Evolutionary conservation across 2,888 invertebrate species (phyloP).

Genomic region (Pyrgus malvae): DNA sequence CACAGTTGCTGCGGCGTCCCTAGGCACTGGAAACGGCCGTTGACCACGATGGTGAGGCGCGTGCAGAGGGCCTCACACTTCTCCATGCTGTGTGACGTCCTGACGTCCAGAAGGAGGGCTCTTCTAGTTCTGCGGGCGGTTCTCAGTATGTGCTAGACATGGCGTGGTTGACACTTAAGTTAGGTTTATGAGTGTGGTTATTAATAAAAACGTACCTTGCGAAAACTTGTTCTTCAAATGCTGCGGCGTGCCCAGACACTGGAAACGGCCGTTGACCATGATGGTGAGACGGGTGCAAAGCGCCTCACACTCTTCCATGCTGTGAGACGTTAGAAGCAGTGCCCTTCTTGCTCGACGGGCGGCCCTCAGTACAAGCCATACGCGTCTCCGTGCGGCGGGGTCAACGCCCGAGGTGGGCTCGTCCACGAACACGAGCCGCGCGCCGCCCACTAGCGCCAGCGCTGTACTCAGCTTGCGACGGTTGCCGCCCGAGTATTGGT

Average conservation of each 20-base stretch:
- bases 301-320: slow-evolving; percentile 92
- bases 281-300: slow-evolving; percentile 89
- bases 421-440: slow-evolving; percentile 86
- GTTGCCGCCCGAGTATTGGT: slow-evolving; percentile 87
- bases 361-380: slow-evolving; percentile 86
- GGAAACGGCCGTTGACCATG: slow-evolving; percentile 88
- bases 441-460: slow-evolving; percentile 85
- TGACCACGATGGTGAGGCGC: slow-evolving; percentile 89
- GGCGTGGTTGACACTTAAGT: slow-evolving; percentile 87
- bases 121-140: too few species aligned
- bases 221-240: slow-evolving; percentile 78
- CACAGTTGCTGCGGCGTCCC: slow-evolving; percentile 87
- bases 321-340: slow-evolving; percentile 84
- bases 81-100: slow-evolving; percentile 87
- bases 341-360: slow-evolving; percentile 86
- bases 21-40: slow-evolving; percentile 86
- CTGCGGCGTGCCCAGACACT: slow-evolving; percentile 87
- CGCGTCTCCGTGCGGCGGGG: slow-evolving; percentile 87
- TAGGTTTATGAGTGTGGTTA: too few species aligned
- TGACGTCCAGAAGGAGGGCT: too few species aligned
- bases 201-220: too few species aligned
- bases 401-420: slow-evolving; percentile 88
- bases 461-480: slow-evolving; percentile 88
- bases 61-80: slow-evolving; percentile 92
- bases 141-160: slow-evolving; percentile 92